Conservation (phyloP, 2,888 invertebrate species). For the Cephalotes varians region DNA sequence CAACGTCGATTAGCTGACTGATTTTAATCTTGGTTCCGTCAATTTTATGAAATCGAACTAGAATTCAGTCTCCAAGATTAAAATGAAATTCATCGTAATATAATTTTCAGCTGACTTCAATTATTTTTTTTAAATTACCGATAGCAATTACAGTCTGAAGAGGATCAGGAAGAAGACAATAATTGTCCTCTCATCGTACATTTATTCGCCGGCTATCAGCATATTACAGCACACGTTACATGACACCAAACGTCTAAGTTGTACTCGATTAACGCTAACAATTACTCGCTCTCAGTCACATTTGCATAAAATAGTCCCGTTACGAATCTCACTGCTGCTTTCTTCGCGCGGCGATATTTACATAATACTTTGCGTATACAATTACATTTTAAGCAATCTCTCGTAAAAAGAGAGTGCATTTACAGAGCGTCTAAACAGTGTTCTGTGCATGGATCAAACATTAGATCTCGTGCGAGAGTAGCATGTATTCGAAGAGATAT, state of each 20-base stretch:
- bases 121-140: neutral
- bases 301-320: constrained; percentile 70
- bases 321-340: constrained; percentile 62
- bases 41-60: neutral
- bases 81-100: neutral
- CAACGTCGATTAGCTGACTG: neutral
- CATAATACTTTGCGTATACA: constrained; percentile 47
- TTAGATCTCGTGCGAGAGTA: constrained; percentile 26
- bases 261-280: constrained; percentile 71
- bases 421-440: constrained; percentile 9
- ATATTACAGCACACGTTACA: constrained; percentile 70
- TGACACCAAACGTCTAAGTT: constrained; percentile 74
- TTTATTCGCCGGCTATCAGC: constrained; percentile 73
- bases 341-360: constrained; percentile 66
- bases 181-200: constrained; percentile 63
- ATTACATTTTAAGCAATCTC: constrained; percentile 27
- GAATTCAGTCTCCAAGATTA: neutral
- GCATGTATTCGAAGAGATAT: neutral
- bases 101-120: neutral
- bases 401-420: constrained; percentile 39
- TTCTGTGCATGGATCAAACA: constrained; percentile 47
- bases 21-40: neutral
- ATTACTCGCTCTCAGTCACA: constrained; percentile 61
- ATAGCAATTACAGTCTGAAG: neutral
- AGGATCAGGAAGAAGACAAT: neutral